Conservation (phyloP, 1,140 invertebrate species). For the Nautilus pompilius region DNA sequence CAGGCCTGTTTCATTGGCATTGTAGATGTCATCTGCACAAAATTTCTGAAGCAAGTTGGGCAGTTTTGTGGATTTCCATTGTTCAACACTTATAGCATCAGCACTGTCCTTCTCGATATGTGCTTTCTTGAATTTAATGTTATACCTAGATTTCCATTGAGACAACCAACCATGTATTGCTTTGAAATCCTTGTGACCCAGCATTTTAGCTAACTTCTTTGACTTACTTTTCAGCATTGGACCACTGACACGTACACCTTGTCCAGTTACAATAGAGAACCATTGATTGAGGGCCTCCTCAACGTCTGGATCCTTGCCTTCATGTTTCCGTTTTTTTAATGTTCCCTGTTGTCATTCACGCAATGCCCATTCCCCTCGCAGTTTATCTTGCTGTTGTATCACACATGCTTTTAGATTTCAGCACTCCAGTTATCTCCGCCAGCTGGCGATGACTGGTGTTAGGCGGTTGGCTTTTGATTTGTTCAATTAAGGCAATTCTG, state of each 20-base stretch:
- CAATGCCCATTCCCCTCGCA: too few species aligned
- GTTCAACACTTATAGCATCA: constrained; percentile 14
- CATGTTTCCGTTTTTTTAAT: not conserved
- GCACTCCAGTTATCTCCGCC: too few species aligned
- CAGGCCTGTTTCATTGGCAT: constrained; percentile 56
- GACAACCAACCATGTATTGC: constrained; percentile 39
- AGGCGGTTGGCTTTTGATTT: too few species aligned
- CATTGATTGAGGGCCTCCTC: constrained; percentile 2
- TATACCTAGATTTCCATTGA: constrained; percentile 30
- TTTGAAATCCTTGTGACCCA: constrained; percentile 35
- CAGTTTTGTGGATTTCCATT: not conserved
- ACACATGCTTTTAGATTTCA: too few species aligned
- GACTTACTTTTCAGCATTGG: constrained; percentile 38
- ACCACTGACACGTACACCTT: constrained; percentile 16
- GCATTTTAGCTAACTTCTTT: constrained; percentile 21
- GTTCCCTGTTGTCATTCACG: too few species aligned
- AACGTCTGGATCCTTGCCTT: not conserved
- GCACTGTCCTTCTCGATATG: constrained; percentile 15
- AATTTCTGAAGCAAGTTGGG: constrained; percentile 14
- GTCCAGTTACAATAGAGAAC: constrained; percentile 13
- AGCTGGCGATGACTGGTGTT: too few species aligned
- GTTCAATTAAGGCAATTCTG: too few species aligned
- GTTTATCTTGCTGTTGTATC: too few species aligned
- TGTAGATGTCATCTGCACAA: constrained; percentile 52
- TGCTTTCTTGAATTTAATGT: constrained; percentile 11